Conservation (phyloP, 1,140 invertebrate species). For the Drosophila persimilis region DNA sequence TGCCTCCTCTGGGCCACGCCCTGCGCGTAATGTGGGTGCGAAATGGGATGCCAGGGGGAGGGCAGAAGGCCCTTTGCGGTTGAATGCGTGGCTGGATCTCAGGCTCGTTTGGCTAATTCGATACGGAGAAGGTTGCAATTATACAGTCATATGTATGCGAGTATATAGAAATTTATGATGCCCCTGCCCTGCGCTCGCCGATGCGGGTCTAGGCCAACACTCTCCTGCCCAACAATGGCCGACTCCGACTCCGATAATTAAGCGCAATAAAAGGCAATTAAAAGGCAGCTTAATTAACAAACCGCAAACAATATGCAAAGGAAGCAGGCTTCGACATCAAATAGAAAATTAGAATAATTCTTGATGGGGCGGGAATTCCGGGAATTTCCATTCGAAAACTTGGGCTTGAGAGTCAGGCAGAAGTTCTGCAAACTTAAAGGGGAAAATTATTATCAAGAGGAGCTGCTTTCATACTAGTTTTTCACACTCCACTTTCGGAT, state of each 20-base stretch:
- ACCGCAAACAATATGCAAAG: constrained; percentile 39
- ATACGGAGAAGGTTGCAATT: constrained; percentile 22
- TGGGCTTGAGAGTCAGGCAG: too few relatives aligned
- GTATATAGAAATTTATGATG: constrained; percentile 23
- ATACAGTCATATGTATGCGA: constrained; percentile 34
- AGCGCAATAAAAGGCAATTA: constrained; percentile 47
- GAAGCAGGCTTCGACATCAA: constrained; percentile 16
- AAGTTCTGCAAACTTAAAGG: too few relatives aligned
- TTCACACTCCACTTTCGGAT: too few relatives aligned
- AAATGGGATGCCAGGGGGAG: constrained; percentile 11
- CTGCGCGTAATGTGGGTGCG: constrained; percentile 46
- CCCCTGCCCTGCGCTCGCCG: background rate
- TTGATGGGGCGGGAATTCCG: too few relatives aligned
- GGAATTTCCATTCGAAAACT: too few relatives aligned
- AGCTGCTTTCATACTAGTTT: too few relatives aligned
- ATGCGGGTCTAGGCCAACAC: constrained; percentile 7
- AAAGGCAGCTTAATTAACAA: constrained; percentile 34
- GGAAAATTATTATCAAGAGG: too few relatives aligned
- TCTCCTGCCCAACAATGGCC: too few relatives aligned
- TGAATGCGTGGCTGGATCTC: constrained; percentile 24
- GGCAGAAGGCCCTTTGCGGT: constrained; percentile 4
- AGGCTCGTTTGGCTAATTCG: constrained; percentile 40
- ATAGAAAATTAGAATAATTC: too few relatives aligned
- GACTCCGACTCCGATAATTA: constrained; percentile 39
- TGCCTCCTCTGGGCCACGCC: constrained; percentile 35